Evolutionary conservation across 2,888 invertebrate species (phyloP), one percentile per base, ranked within the genome.

Genomic region (Brachypalpus laphriformis): DNA sequence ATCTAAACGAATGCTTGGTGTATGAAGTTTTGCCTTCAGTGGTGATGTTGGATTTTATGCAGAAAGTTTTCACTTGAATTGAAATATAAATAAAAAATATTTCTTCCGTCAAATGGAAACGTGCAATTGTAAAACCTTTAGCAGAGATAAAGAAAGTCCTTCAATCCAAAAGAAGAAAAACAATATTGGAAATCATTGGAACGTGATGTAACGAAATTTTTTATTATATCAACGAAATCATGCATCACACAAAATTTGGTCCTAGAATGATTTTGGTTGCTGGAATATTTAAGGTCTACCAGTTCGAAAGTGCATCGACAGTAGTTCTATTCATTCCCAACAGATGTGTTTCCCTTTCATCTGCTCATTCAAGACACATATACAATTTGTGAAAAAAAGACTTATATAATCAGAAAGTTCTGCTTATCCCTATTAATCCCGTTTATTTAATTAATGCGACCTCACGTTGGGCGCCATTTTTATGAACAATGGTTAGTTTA

Each of bases 1-100:
- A 81, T 81, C 68, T 68, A 75, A 81, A 61, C 47, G 42, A 57
- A 81, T 81, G 74, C 54, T 74, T 54, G 42, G 57, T 72, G 49
- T 59, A 66, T 42, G 25, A 22, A 59, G 42, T 59, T 42, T 56
- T 18, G n/a, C 2, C 14, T 40, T 37, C 56, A 28, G 31, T 11
- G 9, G 37, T 72, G n/a, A n/a, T n/a, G 28, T 56, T 65, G 42
- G 42, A 63, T 65, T 70, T 77, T 11, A 5, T 25, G 25, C 70
- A 57, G 25, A 57, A 76, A 70, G 28, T 71, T 76, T 76, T 47
- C 65, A 20, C 42, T 65, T 76, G 34, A 65, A 57, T 71, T 82
- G 68, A n/a, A 20, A 20, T 3, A 18, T 20, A 47, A 31, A 54
- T 31, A 61, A 57, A 59, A 57, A 59, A 76, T 61, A 51, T 54